phyloP scores from a whole-genome alignment of 2,113 vertebrate genomes.

The Gavialis gangeticus region DNA sequence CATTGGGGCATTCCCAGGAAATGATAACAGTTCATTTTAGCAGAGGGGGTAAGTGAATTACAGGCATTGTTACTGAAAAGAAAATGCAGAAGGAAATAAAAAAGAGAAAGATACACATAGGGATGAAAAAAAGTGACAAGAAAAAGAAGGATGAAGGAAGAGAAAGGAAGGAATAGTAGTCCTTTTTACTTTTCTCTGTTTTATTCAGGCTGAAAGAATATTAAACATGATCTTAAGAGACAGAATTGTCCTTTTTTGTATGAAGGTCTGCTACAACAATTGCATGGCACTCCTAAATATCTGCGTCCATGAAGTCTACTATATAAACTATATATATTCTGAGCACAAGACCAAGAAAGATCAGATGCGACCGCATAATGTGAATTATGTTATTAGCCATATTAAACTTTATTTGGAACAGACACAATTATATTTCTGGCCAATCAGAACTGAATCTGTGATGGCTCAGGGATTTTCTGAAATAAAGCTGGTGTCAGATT shows the following conservation, averaged over 20 bases:
- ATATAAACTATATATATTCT: neutral
- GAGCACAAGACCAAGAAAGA: neutral
- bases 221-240: neutral
- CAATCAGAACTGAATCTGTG: neutral
- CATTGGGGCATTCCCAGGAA: neutral
- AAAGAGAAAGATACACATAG: neutral
- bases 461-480: neutral
- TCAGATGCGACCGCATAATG: neutral
- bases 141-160: neutral
- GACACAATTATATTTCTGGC: neutral
- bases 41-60: neutral
- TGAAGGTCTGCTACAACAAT: neutral
- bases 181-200: neutral
- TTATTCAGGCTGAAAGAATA: neutral
- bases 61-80: neutral
- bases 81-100: neutral
- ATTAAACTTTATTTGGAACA: neutral
- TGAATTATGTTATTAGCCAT: neutral
- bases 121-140: neutral
- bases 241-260: neutral
- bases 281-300: neutral
- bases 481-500: neutral
- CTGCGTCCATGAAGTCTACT: neutral
- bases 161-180: neutral
- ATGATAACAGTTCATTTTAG: neutral